Evolutionary conservation across 2,888 invertebrate species (phyloP), one percentile per base, ranked within the genome.

Genomic region (Sturmia bella): DNA sequence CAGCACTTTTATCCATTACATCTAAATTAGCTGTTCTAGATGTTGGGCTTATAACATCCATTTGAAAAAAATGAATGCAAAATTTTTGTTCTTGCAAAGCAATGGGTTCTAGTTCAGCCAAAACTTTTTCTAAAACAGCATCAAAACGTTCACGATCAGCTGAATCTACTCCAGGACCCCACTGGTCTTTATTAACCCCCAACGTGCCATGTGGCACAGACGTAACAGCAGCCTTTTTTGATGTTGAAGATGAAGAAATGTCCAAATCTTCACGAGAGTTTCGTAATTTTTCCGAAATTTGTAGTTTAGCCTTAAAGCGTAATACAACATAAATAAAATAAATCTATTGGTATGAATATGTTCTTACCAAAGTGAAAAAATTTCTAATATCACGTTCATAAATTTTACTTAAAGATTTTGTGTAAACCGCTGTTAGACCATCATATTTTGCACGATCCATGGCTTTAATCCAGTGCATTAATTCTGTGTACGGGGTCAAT

Each of bases 71-170:
- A 81, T 94, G 93, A 17, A 96, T 94, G 89, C 98, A 98, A 91
- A 99, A 99, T 85, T 97, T 95, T 91, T 99, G 98, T 90, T 99
- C 99, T 24, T 96, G 96, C 84, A 98, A 93, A 89, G 98, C 98
- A 72, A 98, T 94, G 3, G 96, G 96, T 89, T 98, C 98, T 84
- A 99, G 92, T 88, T 97, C 95, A 15, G 95, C 95, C 77, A 99
- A 92, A 68, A 98, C 96, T 90, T 95, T 94, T 89, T 97, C 97
- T 76, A 97, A 92, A 64, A 96, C 92, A 80, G 95, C 92, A 88
- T 95, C 95, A 85, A 93, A 93, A 56, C 92, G 91, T 78, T 92
- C 91, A 27, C 94, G 90, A 86, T 94, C 94, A 5, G 91, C 91
- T n/a, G 92, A 87, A 80, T 93, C 94, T 1, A 93, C 91, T 83